Evolutionary conservation across 2,113 vertebrate genomes (phyloP).

Genomic region (Melanotaenia duboulayi): DNA sequence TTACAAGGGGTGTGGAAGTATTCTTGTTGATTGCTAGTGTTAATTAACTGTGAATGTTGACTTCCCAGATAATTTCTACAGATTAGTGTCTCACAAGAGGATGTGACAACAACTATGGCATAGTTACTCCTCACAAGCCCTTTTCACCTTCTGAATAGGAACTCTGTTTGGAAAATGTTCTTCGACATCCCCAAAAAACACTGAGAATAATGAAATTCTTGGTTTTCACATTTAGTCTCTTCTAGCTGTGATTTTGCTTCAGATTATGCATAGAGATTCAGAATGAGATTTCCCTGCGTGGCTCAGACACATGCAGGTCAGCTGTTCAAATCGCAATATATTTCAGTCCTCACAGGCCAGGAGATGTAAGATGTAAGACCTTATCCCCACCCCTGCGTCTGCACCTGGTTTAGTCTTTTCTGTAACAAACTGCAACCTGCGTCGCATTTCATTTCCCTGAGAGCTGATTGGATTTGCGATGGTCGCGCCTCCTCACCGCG

Average conservation of each 20-base stretch:
- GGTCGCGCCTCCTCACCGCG: slow-evolving; percentile 52
- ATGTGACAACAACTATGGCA: slow-evolving; percentile 51
- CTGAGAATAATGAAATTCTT: slow-evolving; percentile 53
- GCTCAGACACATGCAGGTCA: slow-evolving; percentile 57
- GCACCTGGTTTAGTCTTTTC: slow-evolving; percentile 61
- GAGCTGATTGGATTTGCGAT: slow-evolving; percentile 82
- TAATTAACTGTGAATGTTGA: slow-evolving; percentile 71
- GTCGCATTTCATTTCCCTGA: slow-evolving; percentile 79
- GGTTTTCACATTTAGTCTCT: slow-evolving; percentile 27
- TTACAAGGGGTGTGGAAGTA: slow-evolving; percentile 58
- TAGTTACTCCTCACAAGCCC: slow-evolving; percentile 31
- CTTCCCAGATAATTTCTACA: slow-evolving; percentile 66
- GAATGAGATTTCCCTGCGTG: slow-evolving; percentile 56
- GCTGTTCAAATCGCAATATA: slow-evolving; percentile 72
- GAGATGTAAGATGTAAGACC: slow-evolving; percentile 70
- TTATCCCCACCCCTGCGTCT: slow-evolving; percentile 16
- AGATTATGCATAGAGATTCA: slow-evolving; percentile 57
- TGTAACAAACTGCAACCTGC: slow-evolving; percentile 71
- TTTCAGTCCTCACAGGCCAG: slow-evolving; percentile 51
- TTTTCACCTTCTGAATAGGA: neutral
- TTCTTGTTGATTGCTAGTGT: slow-evolving; percentile 63
- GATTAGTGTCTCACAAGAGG: slow-evolving; percentile 61
- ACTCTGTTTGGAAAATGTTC: neutral
- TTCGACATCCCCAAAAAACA: slow-evolving; percentile 28
- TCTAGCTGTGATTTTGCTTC: slow-evolving; percentile 40